Base-by-base conservation (phyloP, 1,140 invertebrate species). In the Drosophila aff. region DNA sequence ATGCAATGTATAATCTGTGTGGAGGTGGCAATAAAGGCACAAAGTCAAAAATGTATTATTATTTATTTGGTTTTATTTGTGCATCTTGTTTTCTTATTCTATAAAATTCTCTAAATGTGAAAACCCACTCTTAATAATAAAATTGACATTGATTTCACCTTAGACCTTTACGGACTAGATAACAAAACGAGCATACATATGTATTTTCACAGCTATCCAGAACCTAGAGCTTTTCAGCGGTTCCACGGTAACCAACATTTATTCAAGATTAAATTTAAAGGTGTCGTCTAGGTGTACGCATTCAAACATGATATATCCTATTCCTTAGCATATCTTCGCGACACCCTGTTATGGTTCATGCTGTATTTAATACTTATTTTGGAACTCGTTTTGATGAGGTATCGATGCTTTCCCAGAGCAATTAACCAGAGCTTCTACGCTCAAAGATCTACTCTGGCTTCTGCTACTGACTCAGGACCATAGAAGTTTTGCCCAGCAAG, bases 1-100 rank as follows among this genome's bases (percentile, higher is more conserved):
- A 62, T 44, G 65, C 36, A 64, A 57, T 59, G 36, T 53, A 72
- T 69, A 66, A 61, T 31, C 49, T 9, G 49, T 31, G 36, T 52
- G 36, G 40, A n/a, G n/a, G n/a, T n/a, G n/a, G n/a, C 49, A 75
- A 55, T 75, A 75, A 75, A 74, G 21, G 71, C 40, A 63, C 55
- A 58, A 43, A 36, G 5, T 43, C 21, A 58, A 71, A 41, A 49
- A 5, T 41, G 1, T 23, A 11, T 40, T 40, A 8, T 11, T 16
- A 5, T 38, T 21, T 60, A 4, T 36, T 23, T 13, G 7, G 10
- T 23, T 8, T 9, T 26, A 9, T 53, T 31, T 0, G 5, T 15
- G n/a, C n/a, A n/a, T n/a, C 2, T 36, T 53, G 0, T 36, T 21
- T 53, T 18, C 0, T 0, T 53, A 8, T 15, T 13, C 15, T 3